Conservation (phyloP, 92 coral and sea anemone species). For the Micromussa lordhowensis region DNA sequence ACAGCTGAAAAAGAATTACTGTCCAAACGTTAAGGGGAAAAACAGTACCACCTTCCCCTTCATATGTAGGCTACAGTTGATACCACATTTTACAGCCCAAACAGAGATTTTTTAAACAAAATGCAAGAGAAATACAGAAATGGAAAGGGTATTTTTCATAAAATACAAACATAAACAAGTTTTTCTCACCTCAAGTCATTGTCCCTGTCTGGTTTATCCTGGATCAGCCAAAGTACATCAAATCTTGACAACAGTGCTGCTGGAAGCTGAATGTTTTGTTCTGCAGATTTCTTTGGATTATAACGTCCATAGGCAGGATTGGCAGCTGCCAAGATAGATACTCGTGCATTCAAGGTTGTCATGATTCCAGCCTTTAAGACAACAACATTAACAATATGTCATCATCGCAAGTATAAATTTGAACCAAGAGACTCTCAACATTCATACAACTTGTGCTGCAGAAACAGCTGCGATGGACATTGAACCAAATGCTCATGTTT, state of each 20-base stretch:
- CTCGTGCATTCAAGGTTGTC: constrained; percentile 98
- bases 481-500: too few species aligned
- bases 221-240: constrained; percentile 95
- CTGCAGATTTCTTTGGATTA: constrained; percentile 98
- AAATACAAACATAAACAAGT: not conserved
- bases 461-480: too few species aligned
- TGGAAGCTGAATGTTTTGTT: constrained; percentile 98
- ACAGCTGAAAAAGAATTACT: not conserved
- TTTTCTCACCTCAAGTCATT: constrained; percentile 86
- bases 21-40: too few species aligned
- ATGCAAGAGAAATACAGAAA: not conserved
- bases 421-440: too few species aligned
- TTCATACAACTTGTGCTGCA: too few species aligned
- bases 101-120: too few species aligned
- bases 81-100: too few species aligned
- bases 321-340: constrained; percentile 98
- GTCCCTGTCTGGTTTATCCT: constrained; percentile 97
- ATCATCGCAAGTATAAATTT: too few species aligned
- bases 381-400: not conserved
- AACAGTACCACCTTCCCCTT: not conserved
- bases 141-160: too few species aligned
- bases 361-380: constrained; percentile 91
- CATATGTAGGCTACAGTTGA: not conserved
- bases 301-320: constrained; percentile 99
- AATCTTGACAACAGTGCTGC: constrained; percentile 98